Evolutionary conservation across 2,797 vertebrate genomes (phyloP).

Genomic region (Rhincodon typus): DNA sequence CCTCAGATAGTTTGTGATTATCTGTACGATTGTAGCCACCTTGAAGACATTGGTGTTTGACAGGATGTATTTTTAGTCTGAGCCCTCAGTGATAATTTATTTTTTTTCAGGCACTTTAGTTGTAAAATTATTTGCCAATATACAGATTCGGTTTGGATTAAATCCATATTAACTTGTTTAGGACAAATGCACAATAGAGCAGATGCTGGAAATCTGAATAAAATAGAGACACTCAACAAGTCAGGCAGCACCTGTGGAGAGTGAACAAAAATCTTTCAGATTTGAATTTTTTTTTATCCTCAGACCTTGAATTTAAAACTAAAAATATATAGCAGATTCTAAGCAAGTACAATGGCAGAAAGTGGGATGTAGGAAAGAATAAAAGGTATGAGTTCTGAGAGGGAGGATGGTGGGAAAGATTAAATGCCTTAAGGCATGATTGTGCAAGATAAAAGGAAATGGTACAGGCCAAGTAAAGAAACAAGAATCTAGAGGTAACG

Average conservation of each 20-base stretch:
- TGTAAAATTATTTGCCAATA: neutral
- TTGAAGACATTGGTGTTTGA: constrained; percentile 50
- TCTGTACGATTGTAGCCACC: constrained; percentile 77
- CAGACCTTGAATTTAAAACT: too few species aligned
- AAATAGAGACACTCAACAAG: neutral
- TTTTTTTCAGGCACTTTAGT: neutral
- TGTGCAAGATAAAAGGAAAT: neutral
- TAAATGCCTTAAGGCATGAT: neutral
- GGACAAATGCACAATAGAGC: neutral
- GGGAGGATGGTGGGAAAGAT: neutral
- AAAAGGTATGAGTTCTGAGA: neutral
- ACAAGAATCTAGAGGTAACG: neutral
- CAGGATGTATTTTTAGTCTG: constrained; percentile 3
- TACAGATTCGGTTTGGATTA: neutral
- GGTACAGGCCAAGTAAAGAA: neutral
- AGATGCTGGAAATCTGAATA: constrained; percentile 1
- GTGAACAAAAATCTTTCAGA: neutral
- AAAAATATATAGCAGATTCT: neutral
- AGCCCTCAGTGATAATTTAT: neutral
- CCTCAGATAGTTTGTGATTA: constrained; percentile 69
- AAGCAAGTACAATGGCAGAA: neutral
- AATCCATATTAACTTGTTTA: neutral
- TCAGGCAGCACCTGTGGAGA: neutral
- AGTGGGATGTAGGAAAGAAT: neutral
- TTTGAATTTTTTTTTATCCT: neutral